Evolutionary conservation across 2,888 invertebrate genomes (phyloP), one percentile per base, ranked within the genome.

Genomic region (Mythimna vitellina): DNA sequence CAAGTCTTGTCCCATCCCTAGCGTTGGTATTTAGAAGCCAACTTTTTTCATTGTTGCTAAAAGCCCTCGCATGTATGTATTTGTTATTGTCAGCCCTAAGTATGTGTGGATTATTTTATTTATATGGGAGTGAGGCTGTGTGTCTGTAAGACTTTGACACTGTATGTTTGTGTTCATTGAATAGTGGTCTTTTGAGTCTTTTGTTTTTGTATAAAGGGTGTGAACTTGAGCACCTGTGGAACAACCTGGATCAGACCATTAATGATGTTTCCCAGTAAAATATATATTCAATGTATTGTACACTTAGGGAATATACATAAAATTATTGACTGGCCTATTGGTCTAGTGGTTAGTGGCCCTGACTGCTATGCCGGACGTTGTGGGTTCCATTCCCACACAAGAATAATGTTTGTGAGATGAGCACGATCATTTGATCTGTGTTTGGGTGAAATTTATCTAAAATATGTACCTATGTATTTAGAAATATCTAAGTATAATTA

Each of bases 41-140:
- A 71, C 78, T 86, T 87, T 87, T 87, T 87, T 86, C 87, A 87
- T 87, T 86, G 83, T 86, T 81, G 86, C 83, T 91, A 89, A 92
- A 88, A 89, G 87, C 85, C 84, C 86, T 87, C 84, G 85, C 88
- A 81, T 90, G 90, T 92, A 86, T 86, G 83, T 81, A 86, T 88
- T 87, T 86, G 83, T 88, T 87, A 83, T 83, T 87, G 87, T 88
- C 88, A 87, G 77, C 57, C n/a, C 69, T 67, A 77, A 73, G 71
- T 83, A 85, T 84, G 71, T 82, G 77, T 73, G 80, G 78, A 83
- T 84, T 84, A 76, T 80, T 81, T 80, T 85, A 82, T 70, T 60
- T 83, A 68, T 70, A 76, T 70, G 69, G 72, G 53, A 22, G 66
- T 69, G 58, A 61, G 65, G 53, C 61, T 67, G 76, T 75, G 54